Conservation (phyloP, 2,113 vertebrate genomes). For the Nematolebias whitei region DNA sequence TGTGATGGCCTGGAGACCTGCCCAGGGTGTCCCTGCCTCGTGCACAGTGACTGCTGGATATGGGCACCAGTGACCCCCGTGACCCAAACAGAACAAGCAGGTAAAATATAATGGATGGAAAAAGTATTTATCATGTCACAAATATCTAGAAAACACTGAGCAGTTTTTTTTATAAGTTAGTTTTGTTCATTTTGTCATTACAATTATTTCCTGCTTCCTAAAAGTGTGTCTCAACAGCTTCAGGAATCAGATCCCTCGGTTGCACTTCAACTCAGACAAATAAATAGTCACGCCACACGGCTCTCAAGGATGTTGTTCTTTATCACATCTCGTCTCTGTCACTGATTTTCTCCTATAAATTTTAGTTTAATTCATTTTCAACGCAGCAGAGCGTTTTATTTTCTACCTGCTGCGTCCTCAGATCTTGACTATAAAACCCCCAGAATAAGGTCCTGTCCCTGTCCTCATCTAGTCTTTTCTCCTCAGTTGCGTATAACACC, state of each 20-base stretch:
- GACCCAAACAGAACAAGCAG: no score
- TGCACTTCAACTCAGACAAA: conserved; percentile 21
- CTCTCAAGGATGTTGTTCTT: conserved; percentile 41
- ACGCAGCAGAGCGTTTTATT: conserved; percentile 24
- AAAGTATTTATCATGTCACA: no score
- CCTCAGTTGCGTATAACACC: conserved; percentile 66
- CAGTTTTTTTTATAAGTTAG: no score
- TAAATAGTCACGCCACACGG: conserved; percentile 29
- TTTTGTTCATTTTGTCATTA: no score
- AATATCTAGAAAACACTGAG: no score
- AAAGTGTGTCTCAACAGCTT: conserved; percentile 27
- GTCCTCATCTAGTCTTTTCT: conserved; percentile 61
- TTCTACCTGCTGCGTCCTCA: conserved; percentile 26
- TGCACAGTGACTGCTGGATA: no score
- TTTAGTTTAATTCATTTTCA: conserved; percentile 55
- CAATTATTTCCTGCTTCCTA: not conserved
- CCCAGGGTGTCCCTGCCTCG: no score
- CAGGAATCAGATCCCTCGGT: conserved; percentile 29
- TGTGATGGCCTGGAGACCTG: no score
- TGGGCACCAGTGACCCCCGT: no score
- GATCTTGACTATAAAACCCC: conserved; percentile 51
- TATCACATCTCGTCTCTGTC: conserved; percentile 38
- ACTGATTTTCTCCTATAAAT: conserved; percentile 42
- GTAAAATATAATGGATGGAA: no score
- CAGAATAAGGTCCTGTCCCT: conserved; percentile 61